A percentile compares a stretch with the other conserved stretches of the same genome.
These are phyloP conservation scores for Bimastos eiseni DNA, from an alignment of 2,888 invertebrate genomes.

Conservation along the genomic window DNA sequence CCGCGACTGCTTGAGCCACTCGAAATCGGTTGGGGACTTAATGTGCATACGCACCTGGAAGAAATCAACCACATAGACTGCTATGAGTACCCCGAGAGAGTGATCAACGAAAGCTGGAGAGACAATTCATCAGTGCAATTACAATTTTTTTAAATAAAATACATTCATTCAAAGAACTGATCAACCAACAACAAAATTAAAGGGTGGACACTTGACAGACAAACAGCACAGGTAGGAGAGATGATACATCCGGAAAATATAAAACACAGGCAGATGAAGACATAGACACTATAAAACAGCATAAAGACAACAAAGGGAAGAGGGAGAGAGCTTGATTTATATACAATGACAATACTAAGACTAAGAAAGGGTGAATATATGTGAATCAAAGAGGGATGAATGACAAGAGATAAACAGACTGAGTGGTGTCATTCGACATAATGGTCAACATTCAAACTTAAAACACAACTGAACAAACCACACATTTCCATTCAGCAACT, in stretches of 20 bases:
- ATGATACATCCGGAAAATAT: neutral
- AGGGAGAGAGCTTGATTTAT: no score
- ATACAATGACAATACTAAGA: no score
- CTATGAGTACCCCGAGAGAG: neutral
- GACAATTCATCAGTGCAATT: neutral
- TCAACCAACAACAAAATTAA: neutral
- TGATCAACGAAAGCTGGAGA: neutral
- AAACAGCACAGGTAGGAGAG: neutral
- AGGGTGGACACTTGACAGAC: no score
- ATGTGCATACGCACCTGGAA: slow-evolving; percentile 80
- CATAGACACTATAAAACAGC: neutral
- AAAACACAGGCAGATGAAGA: neutral
- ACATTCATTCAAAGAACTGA: neutral
- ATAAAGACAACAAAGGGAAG: no score
- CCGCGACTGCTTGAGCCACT: slow-evolving; percentile 93
- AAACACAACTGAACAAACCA: neutral
- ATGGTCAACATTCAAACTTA: neutral
- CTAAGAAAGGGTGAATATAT: neutral
- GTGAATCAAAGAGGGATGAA: neutral
- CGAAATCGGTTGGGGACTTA: slow-evolving; percentile 86
- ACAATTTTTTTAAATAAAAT: neutral
- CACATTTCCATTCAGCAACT: neutral
- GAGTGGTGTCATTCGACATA: neutral
- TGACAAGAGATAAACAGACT: neutral
- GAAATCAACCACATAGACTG: slow-evolving; percentile 29